Percentiles rank a stretch among this genome's conserved stretches.
Conservation (phyloP, 2,113 vertebrate species). For the Strigops habroptila region DNA sequence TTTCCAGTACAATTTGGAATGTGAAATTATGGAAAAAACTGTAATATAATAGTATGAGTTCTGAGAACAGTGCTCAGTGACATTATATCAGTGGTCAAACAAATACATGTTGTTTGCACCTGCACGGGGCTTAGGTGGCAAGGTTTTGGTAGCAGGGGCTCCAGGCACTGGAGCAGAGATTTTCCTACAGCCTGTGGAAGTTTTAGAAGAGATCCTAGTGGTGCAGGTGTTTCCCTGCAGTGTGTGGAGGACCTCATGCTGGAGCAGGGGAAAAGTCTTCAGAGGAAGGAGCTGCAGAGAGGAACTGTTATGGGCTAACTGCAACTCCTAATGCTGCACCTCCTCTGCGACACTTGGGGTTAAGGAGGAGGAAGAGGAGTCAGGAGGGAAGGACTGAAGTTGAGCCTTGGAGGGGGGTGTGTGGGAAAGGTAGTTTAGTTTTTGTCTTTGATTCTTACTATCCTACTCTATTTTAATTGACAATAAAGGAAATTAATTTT, state of each 20-base stretch:
- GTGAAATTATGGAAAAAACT: neutral
- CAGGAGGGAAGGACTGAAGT: neutral
- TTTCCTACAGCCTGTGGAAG: neutral
- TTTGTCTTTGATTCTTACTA: neutral
- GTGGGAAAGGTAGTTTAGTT: neutral
- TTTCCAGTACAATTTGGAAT: neutral
- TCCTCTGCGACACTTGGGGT: accelerated
- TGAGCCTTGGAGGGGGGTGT: neutral
- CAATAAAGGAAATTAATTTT: neutral
- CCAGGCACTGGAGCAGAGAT: neutral
- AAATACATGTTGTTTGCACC: neutral
- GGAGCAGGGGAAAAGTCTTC: neutral
- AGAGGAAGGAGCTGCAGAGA: neutral
- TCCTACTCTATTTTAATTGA: neutral
- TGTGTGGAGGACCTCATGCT: neutral
- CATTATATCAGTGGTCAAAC: neutral
- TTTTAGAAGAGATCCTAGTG: neutral
- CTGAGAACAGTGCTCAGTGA: neutral
- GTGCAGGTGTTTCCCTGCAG: neutral
- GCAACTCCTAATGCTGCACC: neutral
- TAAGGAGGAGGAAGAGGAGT: neutral
- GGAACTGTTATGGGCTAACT: neutral
- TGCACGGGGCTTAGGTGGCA: neutral
- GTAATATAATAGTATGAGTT: neutral
- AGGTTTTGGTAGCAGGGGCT: neutral